phyloP scores from a whole-genome alignment of 2,797 vertebrate species.

The Lepilemur ruficaudatus region DNA sequence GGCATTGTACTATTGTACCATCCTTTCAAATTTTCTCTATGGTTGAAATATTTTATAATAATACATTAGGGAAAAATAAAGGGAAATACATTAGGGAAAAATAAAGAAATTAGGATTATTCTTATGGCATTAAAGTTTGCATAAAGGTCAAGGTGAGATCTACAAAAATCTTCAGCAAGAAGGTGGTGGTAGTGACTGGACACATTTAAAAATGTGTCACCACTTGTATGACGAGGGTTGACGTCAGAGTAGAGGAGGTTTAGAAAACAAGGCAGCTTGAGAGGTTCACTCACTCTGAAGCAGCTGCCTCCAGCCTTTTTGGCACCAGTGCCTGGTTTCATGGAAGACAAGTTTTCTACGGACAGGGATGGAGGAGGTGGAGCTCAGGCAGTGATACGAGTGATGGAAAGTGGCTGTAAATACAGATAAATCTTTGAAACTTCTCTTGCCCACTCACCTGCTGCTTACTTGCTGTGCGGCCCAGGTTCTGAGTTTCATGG shows the following conservation, averaged over 20 bases:
- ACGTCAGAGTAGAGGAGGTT: not conserved
- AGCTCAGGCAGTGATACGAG: no score
- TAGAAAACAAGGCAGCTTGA: not conserved
- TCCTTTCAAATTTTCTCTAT: not conserved
- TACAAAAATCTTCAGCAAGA: not conserved
- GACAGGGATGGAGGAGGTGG: no score
- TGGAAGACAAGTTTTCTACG: no score
- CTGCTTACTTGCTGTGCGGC: no score
- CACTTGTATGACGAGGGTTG: no score
- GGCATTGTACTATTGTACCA: not conserved
- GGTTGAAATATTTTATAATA: not conserved
- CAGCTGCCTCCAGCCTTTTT: no score
- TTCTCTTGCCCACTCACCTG: no score
- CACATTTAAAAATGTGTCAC: not conserved
- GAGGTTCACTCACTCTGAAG: not conserved
- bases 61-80: not conserved
- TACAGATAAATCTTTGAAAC: no score
- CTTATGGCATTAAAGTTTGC: not conserved
- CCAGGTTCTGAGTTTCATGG: no score
- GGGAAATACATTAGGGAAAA: not conserved
- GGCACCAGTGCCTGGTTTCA: no score
- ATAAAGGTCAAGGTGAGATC: not conserved
- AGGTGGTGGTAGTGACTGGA: not conserved
- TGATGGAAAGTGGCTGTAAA: no score
- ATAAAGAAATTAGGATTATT: not conserved